These are phyloP conservation scores for Calycopis cecrops DNA, from an alignment of 1,140 invertebrate genomes.

Conservation along the genomic window DNA sequence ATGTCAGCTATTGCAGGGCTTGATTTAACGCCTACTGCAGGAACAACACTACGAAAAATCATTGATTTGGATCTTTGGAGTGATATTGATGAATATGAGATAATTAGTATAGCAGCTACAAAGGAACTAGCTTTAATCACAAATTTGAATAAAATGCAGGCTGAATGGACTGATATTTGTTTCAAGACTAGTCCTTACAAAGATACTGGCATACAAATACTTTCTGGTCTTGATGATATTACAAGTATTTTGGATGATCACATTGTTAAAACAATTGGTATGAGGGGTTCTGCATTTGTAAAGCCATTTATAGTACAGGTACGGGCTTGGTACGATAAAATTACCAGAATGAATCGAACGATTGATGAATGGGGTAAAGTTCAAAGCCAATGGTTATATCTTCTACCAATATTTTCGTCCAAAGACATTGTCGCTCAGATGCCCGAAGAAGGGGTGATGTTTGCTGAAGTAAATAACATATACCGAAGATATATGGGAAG, in stretches of 20 bases:
- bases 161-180: conserved; percentile 87
- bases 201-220: conserved; percentile 86
- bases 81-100: conserved; percentile 87
- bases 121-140: conserved; percentile 90
- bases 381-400: conserved; percentile 92
- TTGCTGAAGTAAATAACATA: conserved; percentile 84
- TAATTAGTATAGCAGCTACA: conserved; percentile 91
- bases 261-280: conserved; percentile 90
- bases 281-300: conserved; percentile 93
- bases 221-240: conserved; percentile 89
- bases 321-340: conserved; percentile 87
- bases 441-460: conserved; percentile 91
- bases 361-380: conserved; percentile 93
- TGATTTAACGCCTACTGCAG: conserved; percentile 90
- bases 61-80: conserved; percentile 84
- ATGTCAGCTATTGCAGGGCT: conserved; percentile 90
- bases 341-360: conserved; percentile 85
- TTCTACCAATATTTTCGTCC: conserved; percentile 94
- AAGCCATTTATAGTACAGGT: conserved; percentile 90
- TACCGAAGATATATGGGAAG: conserved; percentile 88
- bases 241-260: conserved; percentile 92
- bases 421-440: conserved; percentile 95
- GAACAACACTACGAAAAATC: conserved; percentile 89
- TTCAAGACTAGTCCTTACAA: conserved; percentile 85
- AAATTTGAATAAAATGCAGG: conserved; percentile 87